Conservation (phyloP, 2,113 vertebrate species). For the Clarias batrachus region DNA sequence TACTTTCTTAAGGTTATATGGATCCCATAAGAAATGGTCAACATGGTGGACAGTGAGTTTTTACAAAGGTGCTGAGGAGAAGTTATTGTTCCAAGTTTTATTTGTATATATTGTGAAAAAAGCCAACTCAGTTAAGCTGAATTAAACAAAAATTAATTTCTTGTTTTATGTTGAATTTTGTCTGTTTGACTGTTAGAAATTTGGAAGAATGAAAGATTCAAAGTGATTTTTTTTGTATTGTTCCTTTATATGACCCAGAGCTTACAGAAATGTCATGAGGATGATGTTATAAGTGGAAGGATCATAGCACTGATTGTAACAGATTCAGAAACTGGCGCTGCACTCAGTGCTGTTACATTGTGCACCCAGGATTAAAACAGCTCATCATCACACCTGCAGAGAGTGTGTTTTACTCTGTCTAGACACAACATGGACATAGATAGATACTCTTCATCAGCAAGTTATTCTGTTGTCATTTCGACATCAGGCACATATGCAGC, state of each 20-base stretch:
- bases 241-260: slow-evolving; percentile 38
- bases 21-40: slow-evolving; percentile 35
- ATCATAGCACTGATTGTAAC: slow-evolving; percentile 27
- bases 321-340: slow-evolving; percentile 10
- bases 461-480: slow-evolving; percentile 10
- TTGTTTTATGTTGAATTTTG: slow-evolving; percentile 39
- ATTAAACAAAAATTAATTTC: slow-evolving; percentile 32
- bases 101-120: slow-evolving; percentile 72
- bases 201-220: slow-evolving; percentile 18
- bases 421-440: not conserved
- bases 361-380: not conserved
- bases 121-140: slow-evolving; percentile 63
- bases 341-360: slow-evolving; percentile 18
- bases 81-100: slow-evolving; percentile 55
- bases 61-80: slow-evolving; percentile 13
- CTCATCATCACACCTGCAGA: slow-evolving; percentile 7
- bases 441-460: not conserved
- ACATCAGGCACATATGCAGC: slow-evolving; percentile 73
- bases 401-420: slow-evolving; percentile 14
- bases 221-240: slow-evolving; percentile 46
- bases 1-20: slow-evolving; percentile 32
- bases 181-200: slow-evolving; percentile 46
- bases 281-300: not conserved
- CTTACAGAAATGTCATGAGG: slow-evolving; percentile 19
- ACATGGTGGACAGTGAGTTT: slow-evolving; percentile 14